These are phyloP conservation scores for Parelbella ahira DNA, from an alignment of 2,888 invertebrate species.

Conservation along the genomic window DNA sequence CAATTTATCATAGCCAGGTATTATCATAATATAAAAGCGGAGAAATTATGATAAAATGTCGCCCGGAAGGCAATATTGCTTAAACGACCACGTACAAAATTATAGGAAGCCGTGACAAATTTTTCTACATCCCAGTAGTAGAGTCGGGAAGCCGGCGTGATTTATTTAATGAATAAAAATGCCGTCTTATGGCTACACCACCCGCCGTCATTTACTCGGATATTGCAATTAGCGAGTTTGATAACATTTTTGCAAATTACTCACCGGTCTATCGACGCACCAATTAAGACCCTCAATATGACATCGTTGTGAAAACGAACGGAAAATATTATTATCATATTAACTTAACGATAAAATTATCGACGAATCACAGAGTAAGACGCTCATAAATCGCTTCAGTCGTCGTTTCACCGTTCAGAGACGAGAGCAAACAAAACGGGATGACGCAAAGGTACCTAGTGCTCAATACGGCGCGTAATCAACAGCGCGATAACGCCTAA, in stretches of 20 bases:
- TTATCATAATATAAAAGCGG: constrained; percentile 49
- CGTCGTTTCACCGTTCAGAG: constrained; percentile 9
- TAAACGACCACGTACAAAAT: constrained; percentile 75
- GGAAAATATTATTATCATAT: constrained; percentile 1
- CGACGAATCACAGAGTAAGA: constrained; percentile 9
- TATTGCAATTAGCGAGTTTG: constrained; percentile 65
- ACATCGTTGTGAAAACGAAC: constrained; percentile 9
- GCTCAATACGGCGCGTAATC: constrained; percentile 46
- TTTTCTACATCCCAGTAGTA: constrained; percentile 61
- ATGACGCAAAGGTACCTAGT: constrained; percentile 36
- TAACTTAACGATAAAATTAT: constrained; percentile 2
- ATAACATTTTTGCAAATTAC: constrained; percentile 56
- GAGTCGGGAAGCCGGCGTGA: constrained; percentile 59
- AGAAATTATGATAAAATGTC: constrained; percentile 76
- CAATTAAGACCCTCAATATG: constrained; percentile 31
- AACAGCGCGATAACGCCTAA: constrained; percentile 49
- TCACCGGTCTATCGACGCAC: constrained; percentile 35
- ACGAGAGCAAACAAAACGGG: constrained; percentile 23
- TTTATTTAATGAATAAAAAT: constrained; percentile 81
- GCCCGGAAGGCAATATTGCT: constrained; percentile 61
- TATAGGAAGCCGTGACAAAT: constrained; percentile 75
- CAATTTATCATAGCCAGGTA: constrained; percentile 36
- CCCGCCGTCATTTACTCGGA: constrained; percentile 52
- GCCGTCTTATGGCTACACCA: constrained; percentile 40
- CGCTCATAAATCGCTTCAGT: constrained; percentile 16